Evolutionary conservation across 2,888 invertebrate species (phyloP).

Genomic region (Candidula unifasciata): DNA sequence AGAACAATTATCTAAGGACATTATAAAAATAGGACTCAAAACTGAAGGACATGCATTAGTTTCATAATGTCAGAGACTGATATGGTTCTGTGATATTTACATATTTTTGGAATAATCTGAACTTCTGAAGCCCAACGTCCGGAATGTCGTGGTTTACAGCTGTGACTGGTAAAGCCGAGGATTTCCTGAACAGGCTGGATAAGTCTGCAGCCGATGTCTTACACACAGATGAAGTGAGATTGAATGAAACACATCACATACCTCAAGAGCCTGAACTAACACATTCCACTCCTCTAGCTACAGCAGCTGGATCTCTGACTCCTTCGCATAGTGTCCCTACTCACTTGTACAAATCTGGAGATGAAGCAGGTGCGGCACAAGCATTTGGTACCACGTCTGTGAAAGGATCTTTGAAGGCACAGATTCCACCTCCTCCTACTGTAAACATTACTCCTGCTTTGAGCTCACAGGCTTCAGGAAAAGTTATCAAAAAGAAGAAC

Average conservation of each 20-base stretch:
- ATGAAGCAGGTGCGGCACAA: constrained; percentile 42
- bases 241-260: background rate
- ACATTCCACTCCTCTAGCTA: constrained; percentile 12
- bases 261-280: constrained; percentile 19
- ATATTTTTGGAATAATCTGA: no score
- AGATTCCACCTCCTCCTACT: constrained; percentile 36
- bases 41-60: no score
- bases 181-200: constrained; percentile 86
- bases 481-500: constrained; percentile 66
- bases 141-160: constrained; percentile 86
- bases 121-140: constrained; percentile 14
- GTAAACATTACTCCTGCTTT: constrained; percentile 39
- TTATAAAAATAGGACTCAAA: no score
- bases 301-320: constrained; percentile 48
- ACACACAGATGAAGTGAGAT: constrained; percentile 57
- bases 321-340: constrained; percentile 67
- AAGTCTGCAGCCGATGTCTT: constrained; percentile 85
- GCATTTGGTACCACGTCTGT: constrained; percentile 14
- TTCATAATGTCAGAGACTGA: no score
- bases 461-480: constrained; percentile 42
- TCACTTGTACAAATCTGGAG: constrained; percentile 54
- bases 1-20: no score
- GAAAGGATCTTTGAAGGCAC: constrained; percentile 30
- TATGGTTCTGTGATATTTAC: no score
- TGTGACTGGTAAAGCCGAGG: constrained; percentile 86